Percentiles rank a stretch among this genome's conserved stretches.
Conservation (phyloP, 2,113 vertebrate genomes). For the Carassius auratus region DNA sequence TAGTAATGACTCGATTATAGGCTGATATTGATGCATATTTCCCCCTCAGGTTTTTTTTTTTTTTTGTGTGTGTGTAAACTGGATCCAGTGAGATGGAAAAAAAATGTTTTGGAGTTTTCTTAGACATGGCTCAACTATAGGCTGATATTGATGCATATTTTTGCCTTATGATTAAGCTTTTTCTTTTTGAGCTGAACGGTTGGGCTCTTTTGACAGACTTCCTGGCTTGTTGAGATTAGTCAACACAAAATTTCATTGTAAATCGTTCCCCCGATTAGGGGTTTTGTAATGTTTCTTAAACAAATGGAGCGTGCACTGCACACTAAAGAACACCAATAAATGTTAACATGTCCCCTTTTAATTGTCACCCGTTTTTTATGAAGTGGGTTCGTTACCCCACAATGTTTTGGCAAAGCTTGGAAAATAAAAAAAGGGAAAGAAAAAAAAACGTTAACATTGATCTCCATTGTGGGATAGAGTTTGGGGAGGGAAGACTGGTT, state of each 20-base stretch:
- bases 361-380: conserved; percentile 62
- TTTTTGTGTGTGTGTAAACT: not conserved
- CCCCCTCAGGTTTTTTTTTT: not conserved
- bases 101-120: conserved; percentile 12
- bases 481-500: conserved; percentile 15
- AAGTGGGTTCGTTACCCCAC: conserved; percentile 64
- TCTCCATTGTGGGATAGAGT: conserved; percentile 59
- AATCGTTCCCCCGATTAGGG: conserved; percentile 63
- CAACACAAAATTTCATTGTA: conserved; percentile 43
- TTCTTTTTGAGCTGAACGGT: not conserved
- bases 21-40: conserved; percentile 34
- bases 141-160: conserved; percentile 38
- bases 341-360: conserved; percentile 60
- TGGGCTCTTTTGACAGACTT: conserved; percentile 10
- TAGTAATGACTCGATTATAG: conserved; percentile 45
- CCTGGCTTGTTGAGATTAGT: conserved; percentile 30
- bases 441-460: conserved; percentile 48
- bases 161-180: conserved; percentile 17
- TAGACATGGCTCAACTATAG: conserved; percentile 43
- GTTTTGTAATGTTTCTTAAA: conserved; percentile 71
- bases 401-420: conserved; percentile 62
- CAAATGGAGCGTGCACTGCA: conserved; percentile 64
- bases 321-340: conserved; percentile 68
- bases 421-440: not conserved
- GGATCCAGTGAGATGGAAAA: not conserved